These are phyloP conservation scores for Anthopleura xanthogrammica DNA, from an alignment of 92 coral and sea anemone genomes.

Conservation along the genomic window DNA sequence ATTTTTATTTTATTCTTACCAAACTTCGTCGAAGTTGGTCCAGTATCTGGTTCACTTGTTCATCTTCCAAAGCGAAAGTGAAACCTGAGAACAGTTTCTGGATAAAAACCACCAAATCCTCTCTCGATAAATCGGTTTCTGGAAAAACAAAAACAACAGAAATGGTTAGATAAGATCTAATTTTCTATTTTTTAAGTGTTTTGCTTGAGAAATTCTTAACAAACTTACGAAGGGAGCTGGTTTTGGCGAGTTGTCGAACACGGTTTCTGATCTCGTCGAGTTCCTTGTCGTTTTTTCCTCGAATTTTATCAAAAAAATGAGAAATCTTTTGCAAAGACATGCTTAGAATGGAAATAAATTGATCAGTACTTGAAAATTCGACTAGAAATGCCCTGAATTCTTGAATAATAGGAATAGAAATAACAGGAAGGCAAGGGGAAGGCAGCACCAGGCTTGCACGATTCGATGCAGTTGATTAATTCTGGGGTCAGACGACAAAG, in stretches of 20 bases:
- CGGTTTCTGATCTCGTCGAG: background rate
- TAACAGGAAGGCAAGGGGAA: too few relatives aligned
- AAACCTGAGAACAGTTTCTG: background rate
- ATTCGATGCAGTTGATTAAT: too few relatives aligned
- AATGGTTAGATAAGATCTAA: background rate
- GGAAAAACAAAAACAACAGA: background rate
- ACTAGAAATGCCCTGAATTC: too few relatives aligned
- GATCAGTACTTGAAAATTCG: background rate
- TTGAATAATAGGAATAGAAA: too few relatives aligned
- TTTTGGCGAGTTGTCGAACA: slow-evolving; percentile 12
- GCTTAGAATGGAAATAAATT: background rate
- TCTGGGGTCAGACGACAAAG: too few relatives aligned
- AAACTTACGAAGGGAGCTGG: slow-evolving; percentile 6
- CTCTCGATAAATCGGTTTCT: slow-evolving; percentile 17
- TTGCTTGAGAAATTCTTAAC: background rate
- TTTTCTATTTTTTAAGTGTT: background rate
- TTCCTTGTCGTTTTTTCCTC: background rate
- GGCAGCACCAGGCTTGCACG: too few relatives aligned
- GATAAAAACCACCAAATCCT: slow-evolving; percentile 1
- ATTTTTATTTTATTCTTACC: background rate
- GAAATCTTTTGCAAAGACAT: slow-evolving; percentile 28
- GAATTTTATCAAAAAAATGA: slow-evolving; percentile 22
- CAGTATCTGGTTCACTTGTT: background rate
- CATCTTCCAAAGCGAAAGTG: background rate
- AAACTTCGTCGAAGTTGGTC: slow-evolving; percentile 18